Conservation (phyloP, 2,888 invertebrate genomes). For the Leptinotarsa haldemani region DNA sequence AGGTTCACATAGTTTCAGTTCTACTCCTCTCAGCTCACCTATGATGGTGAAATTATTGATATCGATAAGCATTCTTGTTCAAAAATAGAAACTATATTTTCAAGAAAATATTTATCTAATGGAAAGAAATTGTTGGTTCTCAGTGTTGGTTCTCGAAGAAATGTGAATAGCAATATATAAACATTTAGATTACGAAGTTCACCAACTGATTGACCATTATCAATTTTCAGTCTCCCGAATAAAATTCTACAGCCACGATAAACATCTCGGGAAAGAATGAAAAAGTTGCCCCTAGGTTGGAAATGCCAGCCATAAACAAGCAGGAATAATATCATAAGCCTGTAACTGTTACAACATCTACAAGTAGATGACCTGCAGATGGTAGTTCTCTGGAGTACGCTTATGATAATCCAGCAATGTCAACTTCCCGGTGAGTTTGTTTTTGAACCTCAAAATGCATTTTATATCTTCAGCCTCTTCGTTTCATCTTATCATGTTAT, state of each 20-base stretch:
- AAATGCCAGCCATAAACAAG: conserved; percentile 52
- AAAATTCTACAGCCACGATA: background rate
- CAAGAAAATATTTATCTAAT: too few relatives aligned
- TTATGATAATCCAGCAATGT: conserved; percentile 82
- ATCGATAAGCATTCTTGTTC: too few relatives aligned
- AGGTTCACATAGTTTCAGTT: too few relatives aligned
- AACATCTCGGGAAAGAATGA: conserved; percentile 4
- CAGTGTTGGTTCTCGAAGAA: too few relatives aligned
- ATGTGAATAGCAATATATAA: too few relatives aligned
- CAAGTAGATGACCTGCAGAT: conserved; percentile 81
- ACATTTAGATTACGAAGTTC: too few relatives aligned
- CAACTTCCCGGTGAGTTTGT: conserved; percentile 31
- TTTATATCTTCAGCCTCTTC: background rate
- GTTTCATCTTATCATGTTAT: too few relatives aligned
- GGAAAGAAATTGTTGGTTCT: too few relatives aligned
- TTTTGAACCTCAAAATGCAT: background rate
- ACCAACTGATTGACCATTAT: too few relatives aligned
- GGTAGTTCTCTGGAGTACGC: conserved; percentile 80
- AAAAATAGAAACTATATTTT: too few relatives aligned
- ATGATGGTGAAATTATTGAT: too few relatives aligned
- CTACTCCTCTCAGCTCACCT: too few relatives aligned
- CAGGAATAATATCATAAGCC: conserved; percentile 60
- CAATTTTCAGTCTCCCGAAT: conserved; percentile 27
- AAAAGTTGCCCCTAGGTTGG: conserved; percentile 50
- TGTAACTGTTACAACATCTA: conserved; percentile 76